Conservation (phyloP, 2,888 invertebrate genomes). For the Ectemnius cavifrons region DNA sequence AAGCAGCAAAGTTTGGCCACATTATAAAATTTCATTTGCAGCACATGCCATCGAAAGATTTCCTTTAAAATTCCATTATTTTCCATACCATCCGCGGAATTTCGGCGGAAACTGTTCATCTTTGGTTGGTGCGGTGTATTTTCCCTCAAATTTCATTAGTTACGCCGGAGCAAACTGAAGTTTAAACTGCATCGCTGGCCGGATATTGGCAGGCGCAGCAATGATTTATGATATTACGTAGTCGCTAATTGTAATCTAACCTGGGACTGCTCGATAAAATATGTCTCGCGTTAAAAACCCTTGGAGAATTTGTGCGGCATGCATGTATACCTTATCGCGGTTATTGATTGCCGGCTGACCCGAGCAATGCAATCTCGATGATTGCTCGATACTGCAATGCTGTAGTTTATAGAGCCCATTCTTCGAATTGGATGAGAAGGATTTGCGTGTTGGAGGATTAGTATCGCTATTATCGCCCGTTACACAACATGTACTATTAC, state of each 20-base stretch:
- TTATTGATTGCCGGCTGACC: not conserved
- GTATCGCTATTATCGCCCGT: no score
- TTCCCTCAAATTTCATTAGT: conserved; percentile 32
- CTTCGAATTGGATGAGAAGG: no score
- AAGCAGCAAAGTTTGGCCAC: not conserved
- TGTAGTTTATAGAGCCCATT: not conserved
- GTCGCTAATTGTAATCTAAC: not conserved
- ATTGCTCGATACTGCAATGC: not conserved
- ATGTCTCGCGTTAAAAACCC: not conserved
- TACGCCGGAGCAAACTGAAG: not conserved
- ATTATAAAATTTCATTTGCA: conserved; percentile 34
- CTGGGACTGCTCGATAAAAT: not conserved
- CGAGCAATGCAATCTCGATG: conserved; percentile 5
- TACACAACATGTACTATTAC: no score
- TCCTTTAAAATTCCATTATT: conserved; percentile 34
- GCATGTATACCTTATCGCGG: not conserved
- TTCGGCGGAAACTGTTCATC: conserved; percentile 11
- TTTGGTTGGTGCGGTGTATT: conserved; percentile 12
- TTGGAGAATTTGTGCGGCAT: not conserved
- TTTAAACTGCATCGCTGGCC: conserved; percentile 7
- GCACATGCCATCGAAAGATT: conserved; percentile 10
- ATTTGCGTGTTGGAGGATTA: no score
- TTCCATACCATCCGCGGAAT: not conserved
- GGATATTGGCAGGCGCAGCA: not conserved
- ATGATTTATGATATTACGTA: not conserved